phyloP scores from a whole-genome alignment of 2,888 invertebrate species.

The Palloptera scutellata region DNA sequence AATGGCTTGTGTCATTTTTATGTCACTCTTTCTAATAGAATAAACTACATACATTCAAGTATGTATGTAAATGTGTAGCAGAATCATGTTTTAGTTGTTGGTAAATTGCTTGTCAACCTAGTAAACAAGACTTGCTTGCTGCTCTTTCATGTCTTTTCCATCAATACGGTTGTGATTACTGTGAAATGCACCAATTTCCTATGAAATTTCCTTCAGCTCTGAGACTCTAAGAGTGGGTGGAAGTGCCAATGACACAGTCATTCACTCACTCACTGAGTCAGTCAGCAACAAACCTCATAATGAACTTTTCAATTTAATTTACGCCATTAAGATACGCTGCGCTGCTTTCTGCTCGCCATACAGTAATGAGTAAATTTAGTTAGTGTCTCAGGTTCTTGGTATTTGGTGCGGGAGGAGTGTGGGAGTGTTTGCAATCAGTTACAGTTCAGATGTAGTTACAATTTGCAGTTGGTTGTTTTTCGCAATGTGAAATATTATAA shows the following conservation, averaged over 20 bases:
- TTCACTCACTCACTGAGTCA: neutral
- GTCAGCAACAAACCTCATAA: neutral
- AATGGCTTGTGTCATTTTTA: slow-evolving; percentile 8
- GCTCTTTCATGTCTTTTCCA: neutral
- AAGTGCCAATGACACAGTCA: neutral
- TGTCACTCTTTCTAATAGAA: slow-evolving; percentile 2
- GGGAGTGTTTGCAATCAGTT: too few species aligned
- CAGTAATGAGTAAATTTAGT: slow-evolving; percentile 18
- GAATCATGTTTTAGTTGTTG: neutral
- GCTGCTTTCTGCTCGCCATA: too few species aligned
- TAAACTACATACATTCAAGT: neutral
- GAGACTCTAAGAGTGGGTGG: neutral
- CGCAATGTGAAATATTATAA: too few species aligned
- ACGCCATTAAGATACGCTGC: slow-evolving; percentile 23
- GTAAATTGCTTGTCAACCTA: neutral
- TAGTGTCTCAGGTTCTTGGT: neutral
- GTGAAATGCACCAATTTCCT: neutral
- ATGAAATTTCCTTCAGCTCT: neutral
- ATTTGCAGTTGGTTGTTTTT: too few species aligned
- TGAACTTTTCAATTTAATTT: slow-evolving; percentile 31
- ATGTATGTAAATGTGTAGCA: neutral
- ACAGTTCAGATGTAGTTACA: too few species aligned
- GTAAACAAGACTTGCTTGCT: too few species aligned
- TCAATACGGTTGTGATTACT: neutral
- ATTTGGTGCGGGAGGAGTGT: too few species aligned